Evolutionary conservation across 2,888 invertebrate species (phyloP).

Genomic region (Galerucella nymphaeae): DNA sequence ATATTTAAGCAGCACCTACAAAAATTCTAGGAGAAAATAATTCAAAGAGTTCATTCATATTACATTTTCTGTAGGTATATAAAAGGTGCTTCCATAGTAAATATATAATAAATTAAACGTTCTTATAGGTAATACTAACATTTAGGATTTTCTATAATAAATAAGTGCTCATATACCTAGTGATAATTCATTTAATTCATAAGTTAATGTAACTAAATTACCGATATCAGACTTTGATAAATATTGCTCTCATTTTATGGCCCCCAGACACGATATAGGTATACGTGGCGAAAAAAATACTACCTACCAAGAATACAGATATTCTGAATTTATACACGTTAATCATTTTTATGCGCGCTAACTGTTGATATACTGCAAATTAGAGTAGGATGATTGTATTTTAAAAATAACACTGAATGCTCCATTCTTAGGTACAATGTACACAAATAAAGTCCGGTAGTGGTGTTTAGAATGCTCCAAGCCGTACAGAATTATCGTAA

Average conservation of each 20-base stretch:
- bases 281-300: slow-evolving; percentile 52
- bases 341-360: slow-evolving; percentile 44
- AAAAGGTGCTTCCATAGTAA: not conserved
- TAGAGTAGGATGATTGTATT: slow-evolving; percentile 39
- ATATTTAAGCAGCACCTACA: too few species aligned
- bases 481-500: not conserved
- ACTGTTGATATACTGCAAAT: slow-evolving; percentile 58
- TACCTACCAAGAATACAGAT: slow-evolving; percentile 57
- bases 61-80: too few species aligned
- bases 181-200: slow-evolving; percentile 44
- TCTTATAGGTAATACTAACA: slow-evolving; percentile 37
- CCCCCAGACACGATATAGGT: slow-evolving; percentile 59
- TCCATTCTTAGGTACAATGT: not conserved
- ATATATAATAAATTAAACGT: slow-evolving; percentile 33
- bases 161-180: slow-evolving; percentile 23
- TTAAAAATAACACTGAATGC: slow-evolving; percentile 1
- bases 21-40: too few species aligned
- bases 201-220: slow-evolving; percentile 58
- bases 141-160: slow-evolving; percentile 42
- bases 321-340: slow-evolving; percentile 56
- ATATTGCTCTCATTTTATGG: slow-evolving; percentile 60
- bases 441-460: not conserved
- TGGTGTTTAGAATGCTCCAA: not conserved
- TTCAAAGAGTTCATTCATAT: too few species aligned
- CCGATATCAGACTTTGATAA: slow-evolving; percentile 61